These are phyloP conservation scores for Bombus superbus DNA, from an alignment of 1,140 invertebrate genomes.

Conservation along the genomic window DNA sequence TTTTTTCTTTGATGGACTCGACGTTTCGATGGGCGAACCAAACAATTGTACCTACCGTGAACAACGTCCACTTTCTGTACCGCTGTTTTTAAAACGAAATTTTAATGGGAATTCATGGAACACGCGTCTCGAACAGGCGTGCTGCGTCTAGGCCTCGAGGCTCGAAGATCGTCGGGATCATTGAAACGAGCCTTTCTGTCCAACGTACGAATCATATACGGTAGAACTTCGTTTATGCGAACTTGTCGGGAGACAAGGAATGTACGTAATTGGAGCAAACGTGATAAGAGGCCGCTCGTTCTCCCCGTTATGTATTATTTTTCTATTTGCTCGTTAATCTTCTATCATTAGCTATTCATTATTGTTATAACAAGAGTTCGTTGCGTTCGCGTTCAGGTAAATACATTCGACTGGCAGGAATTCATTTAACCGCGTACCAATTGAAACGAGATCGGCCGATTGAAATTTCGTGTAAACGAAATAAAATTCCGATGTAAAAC, in stretches of 20 bases:
- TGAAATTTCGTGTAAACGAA: neutral
- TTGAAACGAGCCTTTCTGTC: neutral
- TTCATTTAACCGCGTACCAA: neutral
- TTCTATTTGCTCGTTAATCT: neutral
- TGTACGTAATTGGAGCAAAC: no score
- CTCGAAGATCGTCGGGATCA: neutral
- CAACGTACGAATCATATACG: no score
- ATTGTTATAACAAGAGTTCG: no score
- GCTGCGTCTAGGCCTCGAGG: neutral
- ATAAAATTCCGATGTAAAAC: no score
- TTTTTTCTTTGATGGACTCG: neutral
- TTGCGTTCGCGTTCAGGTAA: no score
- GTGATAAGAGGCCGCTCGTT: no score
- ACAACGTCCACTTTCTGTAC: slow-evolving; percentile 1
- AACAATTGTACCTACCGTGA: neutral
- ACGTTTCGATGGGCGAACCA: neutral
- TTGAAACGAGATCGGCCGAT: no score
- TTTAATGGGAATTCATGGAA: neutral
- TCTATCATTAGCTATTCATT: neutral
- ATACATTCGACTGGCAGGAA: neutral
- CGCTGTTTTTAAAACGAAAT: slow-evolving; percentile 1
- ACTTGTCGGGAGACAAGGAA: no score
- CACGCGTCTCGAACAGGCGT: no score
- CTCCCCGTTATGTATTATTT: no score
- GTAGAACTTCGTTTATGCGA: no score